Conservation (phyloP, 2,888 invertebrate species). For the Ephialtes manifestator region DNA sequence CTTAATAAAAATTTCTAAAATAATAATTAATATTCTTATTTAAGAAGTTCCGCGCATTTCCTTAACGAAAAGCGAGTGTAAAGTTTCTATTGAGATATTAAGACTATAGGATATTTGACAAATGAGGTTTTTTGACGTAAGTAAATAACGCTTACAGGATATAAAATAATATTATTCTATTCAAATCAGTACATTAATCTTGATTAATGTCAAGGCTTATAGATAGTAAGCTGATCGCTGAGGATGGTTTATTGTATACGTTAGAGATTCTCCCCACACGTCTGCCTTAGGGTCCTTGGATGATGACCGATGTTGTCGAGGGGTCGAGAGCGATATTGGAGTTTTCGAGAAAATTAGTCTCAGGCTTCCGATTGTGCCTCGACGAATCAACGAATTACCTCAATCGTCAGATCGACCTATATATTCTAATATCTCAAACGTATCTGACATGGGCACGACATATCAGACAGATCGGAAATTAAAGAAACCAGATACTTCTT, state of each 20-base stretch:
- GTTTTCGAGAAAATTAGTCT: constrained; percentile 21
- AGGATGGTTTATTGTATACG: background rate
- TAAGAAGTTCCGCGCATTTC: too few species aligned
- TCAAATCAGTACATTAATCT: background rate
- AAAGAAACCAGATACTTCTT: background rate
- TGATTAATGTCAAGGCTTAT: background rate
- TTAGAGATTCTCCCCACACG: background rate
- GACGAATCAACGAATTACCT: constrained; percentile 34
- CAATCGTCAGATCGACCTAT: constrained; percentile 9
- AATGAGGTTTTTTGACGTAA: background rate
- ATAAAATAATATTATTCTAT: background rate
- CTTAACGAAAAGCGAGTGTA: too few species aligned
- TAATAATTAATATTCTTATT: too few species aligned
- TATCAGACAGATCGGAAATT: constrained; percentile 14
- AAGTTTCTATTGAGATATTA: background rate
- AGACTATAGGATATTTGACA: background rate
- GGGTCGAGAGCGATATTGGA: constrained; percentile 14
- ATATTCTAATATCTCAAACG: background rate
- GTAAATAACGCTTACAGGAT: background rate
- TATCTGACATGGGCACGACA: background rate
- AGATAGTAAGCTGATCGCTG: background rate
- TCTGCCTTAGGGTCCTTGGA: constrained; percentile 11
- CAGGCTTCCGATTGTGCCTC: background rate
- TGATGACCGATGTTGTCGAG: constrained; percentile 29
- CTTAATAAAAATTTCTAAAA: too few species aligned